Conservation (phyloP, 2,888 invertebrate species). For the Tineola bisselliella region DNA sequence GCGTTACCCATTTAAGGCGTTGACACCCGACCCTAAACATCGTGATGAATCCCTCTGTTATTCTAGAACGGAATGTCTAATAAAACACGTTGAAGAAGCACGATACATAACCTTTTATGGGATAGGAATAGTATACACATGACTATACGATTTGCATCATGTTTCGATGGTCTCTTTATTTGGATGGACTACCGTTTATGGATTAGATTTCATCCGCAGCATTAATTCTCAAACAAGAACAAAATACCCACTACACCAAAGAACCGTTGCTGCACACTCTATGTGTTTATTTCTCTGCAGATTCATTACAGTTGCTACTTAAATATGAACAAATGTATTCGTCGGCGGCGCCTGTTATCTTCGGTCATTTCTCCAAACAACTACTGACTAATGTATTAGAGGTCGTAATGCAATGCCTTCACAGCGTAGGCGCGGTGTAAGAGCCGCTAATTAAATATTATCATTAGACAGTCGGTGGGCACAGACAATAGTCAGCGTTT, state of each 20-base stretch:
- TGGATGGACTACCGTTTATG: slow-evolving; percentile 2
- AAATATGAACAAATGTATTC: slow-evolving; percentile 46
- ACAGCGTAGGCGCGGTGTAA: slow-evolving; percentile 54
- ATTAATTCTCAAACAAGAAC: neutral
- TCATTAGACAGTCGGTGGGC: slow-evolving; percentile 48
- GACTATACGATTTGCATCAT: slow-evolving; percentile 9
- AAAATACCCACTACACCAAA: slow-evolving; percentile 16
- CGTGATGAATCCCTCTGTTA: slow-evolving; percentile 11
- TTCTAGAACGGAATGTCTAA: neutral
- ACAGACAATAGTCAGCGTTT: slow-evolving; percentile 45
- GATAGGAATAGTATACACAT: neutral
- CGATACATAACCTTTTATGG: slow-evolving; percentile 12
- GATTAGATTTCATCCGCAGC: neutral
- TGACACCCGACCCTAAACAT: slow-evolving; percentile 10
- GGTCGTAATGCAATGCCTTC: slow-evolving; percentile 24
- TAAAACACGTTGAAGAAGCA: slow-evolving; percentile 13
- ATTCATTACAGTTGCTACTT: slow-evolving; percentile 40
- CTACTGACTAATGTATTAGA: slow-evolving; percentile 18
- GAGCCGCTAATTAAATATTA: slow-evolving; percentile 64
- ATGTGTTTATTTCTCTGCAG: slow-evolving; percentile 32
- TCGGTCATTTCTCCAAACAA: slow-evolving; percentile 37
- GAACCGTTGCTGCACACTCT: slow-evolving; percentile 19
- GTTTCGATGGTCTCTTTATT: neutral
- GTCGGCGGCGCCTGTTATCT: slow-evolving; percentile 36
- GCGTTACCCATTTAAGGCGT: slow-evolving; percentile 5